Evolutionary conservation across 1,140 invertebrate species (phyloP).

Genomic region (Saccostrea glomerata): DNA sequence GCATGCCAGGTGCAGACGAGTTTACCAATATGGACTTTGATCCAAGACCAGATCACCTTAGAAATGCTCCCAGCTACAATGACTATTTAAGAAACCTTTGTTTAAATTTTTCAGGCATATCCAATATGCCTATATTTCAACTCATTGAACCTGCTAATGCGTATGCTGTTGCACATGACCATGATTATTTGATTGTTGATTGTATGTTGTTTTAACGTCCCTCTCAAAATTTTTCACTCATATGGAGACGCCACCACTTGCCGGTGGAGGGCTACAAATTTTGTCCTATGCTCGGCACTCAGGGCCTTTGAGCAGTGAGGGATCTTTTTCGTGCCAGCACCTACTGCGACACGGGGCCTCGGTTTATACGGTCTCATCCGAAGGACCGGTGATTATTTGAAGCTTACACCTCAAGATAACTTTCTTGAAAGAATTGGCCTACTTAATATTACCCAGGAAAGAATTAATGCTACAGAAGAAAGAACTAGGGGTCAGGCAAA

Average conservation of each 20-base stretch:
- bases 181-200: constrained; percentile 57
- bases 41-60: constrained; percentile 50
- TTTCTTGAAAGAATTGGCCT: constrained; percentile 43
- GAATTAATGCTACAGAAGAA: constrained; percentile 47
- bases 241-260: too few relatives aligned
- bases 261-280: too few relatives aligned
- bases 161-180: constrained; percentile 46
- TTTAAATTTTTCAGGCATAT: constrained; percentile 45
- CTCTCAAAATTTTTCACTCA: too few relatives aligned
- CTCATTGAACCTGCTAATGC: constrained; percentile 54
- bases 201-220: too few relatives aligned
- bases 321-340: too few relatives aligned
- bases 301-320: too few relatives aligned
- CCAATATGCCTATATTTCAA: constrained; percentile 52
- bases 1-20: constrained; percentile 42
- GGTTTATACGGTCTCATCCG: too few relatives aligned
- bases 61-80: constrained; percentile 33
- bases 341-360: too few relatives aligned
- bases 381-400: constrained; percentile 51
- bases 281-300: too few relatives aligned
- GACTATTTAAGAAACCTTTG: constrained; percentile 49
- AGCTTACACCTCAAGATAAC: constrained; percentile 29
- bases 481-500: constrained; percentile 55
- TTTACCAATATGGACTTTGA: constrained; percentile 49
- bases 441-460: constrained; percentile 48